Percentiles rank a stretch among this genome's conserved stretches.
Conservation (phyloP, 2,113 vertebrate species). For the Eonycteris spelaea region DNA sequence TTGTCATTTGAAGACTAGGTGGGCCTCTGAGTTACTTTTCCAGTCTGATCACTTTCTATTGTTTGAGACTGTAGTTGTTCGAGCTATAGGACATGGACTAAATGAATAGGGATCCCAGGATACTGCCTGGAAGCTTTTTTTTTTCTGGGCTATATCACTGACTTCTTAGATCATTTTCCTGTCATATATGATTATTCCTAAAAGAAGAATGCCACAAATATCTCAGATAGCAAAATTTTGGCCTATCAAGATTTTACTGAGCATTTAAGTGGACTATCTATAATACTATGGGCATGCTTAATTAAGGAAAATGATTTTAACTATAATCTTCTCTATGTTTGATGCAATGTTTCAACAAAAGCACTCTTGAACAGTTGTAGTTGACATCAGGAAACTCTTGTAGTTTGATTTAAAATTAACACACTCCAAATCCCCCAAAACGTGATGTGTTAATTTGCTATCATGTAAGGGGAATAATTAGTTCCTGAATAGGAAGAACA, state of each 20-base stretch:
- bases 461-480: neutral
- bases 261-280: neutral
- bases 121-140: neutral
- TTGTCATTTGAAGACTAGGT: conserved; percentile 27
- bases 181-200: neutral
- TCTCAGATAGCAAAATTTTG: neutral
- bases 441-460: neutral
- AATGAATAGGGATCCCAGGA: neutral
- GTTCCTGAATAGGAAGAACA: neutral
- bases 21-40: conserved; percentile 23
- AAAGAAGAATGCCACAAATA: conserved; percentile 33
- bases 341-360: conserved; percentile 24
- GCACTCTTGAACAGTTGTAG: neutral
- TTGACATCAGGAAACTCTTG: neutral
- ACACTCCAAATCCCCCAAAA: neutral
- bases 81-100: neutral
- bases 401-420: neutral
- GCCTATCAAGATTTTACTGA: neutral
- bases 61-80: neutral
- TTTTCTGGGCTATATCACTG: neutral
- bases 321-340: neutral
- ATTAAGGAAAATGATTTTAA: conserved; percentile 33
- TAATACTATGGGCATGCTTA: neutral
- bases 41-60: neutral
- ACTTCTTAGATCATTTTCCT: conserved; percentile 21